These are phyloP conservation scores for Apis dorsata DNA, from an alignment of 1,140 invertebrate species.

Conservation along the genomic window DNA sequence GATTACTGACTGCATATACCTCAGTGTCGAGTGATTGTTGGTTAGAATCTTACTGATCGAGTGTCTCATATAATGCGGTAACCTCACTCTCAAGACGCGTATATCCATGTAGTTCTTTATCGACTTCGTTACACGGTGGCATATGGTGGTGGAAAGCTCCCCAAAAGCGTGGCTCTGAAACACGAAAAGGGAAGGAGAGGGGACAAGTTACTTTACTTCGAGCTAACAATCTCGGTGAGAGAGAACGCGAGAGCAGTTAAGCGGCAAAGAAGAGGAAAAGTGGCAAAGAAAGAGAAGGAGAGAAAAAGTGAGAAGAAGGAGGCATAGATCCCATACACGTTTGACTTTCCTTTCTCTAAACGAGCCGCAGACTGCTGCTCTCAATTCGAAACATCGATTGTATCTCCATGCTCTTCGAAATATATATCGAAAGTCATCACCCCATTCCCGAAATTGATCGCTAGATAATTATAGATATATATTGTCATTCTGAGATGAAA, in stretches of 20 bases:
- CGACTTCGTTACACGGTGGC: constrained; percentile 36
- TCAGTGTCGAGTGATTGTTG: constrained; percentile 35
- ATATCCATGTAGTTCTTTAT: constrained; percentile 59
- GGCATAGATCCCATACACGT: constrained; percentile 54
- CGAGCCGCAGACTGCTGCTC: constrained; percentile 63
- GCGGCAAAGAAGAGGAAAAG: neutral
- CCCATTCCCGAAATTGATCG: neutral
- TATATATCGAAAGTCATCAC: constrained; percentile 41
- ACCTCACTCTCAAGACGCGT: constrained; percentile 34
- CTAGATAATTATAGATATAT: neutral
- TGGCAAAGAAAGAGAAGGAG: neutral
- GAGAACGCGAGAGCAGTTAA: constrained; percentile 49
- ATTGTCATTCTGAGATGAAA: too few species aligned
- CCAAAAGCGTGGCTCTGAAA: constrained; percentile 50
- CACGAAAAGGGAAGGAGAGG: neutral
- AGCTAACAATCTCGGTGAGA: constrained; percentile 51
- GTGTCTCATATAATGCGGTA: constrained; percentile 55
- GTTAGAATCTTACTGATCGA: constrained; percentile 55
- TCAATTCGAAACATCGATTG: constrained; percentile 67
- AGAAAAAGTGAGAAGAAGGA: constrained; percentile 21
- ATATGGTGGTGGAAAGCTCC: constrained; percentile 66
- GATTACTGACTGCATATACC: constrained; percentile 31
- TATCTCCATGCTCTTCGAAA: constrained; percentile 55
- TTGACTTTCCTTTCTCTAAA: constrained; percentile 70
- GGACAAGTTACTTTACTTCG: constrained; percentile 41